phyloP scores from a whole-genome alignment of 2,113 vertebrate genomes.

The Sphaerodactylus townsendi region DNA sequence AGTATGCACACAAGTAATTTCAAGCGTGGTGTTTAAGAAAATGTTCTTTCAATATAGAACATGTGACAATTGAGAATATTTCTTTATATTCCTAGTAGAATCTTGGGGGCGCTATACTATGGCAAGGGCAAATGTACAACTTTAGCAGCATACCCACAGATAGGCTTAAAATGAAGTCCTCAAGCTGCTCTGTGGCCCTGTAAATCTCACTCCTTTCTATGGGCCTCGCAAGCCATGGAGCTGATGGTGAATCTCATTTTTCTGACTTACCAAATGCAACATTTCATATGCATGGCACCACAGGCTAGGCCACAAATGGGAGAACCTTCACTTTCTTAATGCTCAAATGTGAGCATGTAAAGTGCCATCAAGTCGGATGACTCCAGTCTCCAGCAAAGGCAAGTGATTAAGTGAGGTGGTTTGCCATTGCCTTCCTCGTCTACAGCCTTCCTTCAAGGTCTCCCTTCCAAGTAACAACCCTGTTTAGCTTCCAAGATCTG shows the following conservation, averaged over 20 bases:
- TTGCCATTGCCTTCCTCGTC: no score
- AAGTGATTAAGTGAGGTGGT: no score
- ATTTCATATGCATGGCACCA: not conserved
- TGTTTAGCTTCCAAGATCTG: no score
- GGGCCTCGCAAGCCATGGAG: not conserved
- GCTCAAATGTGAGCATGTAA: no score
- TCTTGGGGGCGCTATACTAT: not conserved
- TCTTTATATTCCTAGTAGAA: not conserved
- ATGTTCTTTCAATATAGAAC: not conserved
- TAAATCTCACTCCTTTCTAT: not conserved
- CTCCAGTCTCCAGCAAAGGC: no score
- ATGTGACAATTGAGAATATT: not conserved
- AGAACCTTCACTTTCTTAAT: not conserved
- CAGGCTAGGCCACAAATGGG: not conserved
- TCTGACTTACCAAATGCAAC: not conserved
- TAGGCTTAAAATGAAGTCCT: not conserved
- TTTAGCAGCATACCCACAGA: not conserved
- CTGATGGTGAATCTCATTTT: not conserved
- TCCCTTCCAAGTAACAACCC: no score
- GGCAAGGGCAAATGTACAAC: not conserved
- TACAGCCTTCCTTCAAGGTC: no score
- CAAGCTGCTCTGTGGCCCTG: not conserved
- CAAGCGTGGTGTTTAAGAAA: not conserved
- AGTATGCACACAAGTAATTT: not conserved
- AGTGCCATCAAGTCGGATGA: no score